Percentiles rank a stretch among this genome's conserved stretches.
Conservation (phyloP, 64 coral and sea anemone genomes). For the Anthopleura sola region DNA sequence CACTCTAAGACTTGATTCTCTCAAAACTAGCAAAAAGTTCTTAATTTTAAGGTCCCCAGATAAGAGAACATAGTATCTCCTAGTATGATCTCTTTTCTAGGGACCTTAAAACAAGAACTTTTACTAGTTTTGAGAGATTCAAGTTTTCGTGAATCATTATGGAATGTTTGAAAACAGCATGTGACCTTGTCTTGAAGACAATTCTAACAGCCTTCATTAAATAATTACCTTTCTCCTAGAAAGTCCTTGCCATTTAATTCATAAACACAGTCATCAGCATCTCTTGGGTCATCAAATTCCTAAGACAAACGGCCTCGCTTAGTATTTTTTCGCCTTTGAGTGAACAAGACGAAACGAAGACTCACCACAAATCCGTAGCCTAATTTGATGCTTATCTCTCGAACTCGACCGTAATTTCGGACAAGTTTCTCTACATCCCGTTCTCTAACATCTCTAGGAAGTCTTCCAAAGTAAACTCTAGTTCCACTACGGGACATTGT, state of each 20-base stretch:
- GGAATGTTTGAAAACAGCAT: background rate
- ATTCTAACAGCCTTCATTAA: background rate
- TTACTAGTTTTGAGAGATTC: no score
- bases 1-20: no score
- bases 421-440: slow-evolving; percentile 93
- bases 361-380: slow-evolving; percentile 99
- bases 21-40: no score
- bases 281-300: slow-evolving; percentile 94
- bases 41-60: no score
- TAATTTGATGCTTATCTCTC: slow-evolving; percentile 96
- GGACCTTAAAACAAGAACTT: no score
- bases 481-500: slow-evolving; percentile 89
- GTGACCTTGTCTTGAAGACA: background rate
- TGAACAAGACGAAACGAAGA: background rate
- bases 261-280: slow-evolving; percentile 90
- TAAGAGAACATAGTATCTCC: no score
- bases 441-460: slow-evolving; percentile 88
- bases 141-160: no score
- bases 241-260: slow-evolving; percentile 96
- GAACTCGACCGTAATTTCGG: slow-evolving; percentile 76
- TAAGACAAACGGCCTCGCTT: slow-evolving; percentile 7
- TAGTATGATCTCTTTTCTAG: no score
- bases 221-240: slow-evolving; percentile 85
- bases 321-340: background rate
- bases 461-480: slow-evolving; percentile 94